phyloP scores from a whole-genome alignment of 2,888 invertebrate genomes.

The Leptothorax acervorum region DNA sequence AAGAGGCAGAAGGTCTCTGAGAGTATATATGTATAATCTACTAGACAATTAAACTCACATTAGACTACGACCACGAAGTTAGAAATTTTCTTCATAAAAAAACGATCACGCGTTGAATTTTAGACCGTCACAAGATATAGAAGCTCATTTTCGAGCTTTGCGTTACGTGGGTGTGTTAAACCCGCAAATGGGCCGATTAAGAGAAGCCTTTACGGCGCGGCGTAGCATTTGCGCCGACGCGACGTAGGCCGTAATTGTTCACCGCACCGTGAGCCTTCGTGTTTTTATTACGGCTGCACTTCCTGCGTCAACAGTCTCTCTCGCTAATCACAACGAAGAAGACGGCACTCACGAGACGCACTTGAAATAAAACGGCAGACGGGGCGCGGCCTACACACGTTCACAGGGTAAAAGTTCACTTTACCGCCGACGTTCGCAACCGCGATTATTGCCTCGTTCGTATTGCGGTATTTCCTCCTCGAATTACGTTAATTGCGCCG shows the following conservation, averaged over 20 bases:
- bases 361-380: slow-evolving; percentile 10
- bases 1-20: background rate
- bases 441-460: background rate
- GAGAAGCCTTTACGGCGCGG: slow-evolving; percentile 14
- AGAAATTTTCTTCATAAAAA: background rate
- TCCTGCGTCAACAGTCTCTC: slow-evolving; percentile 20
- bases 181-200: slow-evolving; percentile 29
- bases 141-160: background rate
- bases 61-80: background rate
- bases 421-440: background rate
- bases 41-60: slow-evolving; percentile 8
- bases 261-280: background rate
- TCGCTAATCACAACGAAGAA: background rate
- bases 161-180: background rate
- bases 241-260: slow-evolving; percentile 34
- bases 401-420: background rate
- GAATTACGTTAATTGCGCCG: slow-evolving; percentile 34
- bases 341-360: background rate
- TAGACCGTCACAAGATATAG: background rate
- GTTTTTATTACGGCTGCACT: slow-evolving; percentile 34
- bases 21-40: background rate
- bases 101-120: background rate
- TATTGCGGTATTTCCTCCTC: slow-evolving; percentile 33
- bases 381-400: background rate
- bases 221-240: background rate